Base-by-base conservation (phyloP, 2,113 vertebrate genomes). In the Chaenocephalus aceratus region DNA sequence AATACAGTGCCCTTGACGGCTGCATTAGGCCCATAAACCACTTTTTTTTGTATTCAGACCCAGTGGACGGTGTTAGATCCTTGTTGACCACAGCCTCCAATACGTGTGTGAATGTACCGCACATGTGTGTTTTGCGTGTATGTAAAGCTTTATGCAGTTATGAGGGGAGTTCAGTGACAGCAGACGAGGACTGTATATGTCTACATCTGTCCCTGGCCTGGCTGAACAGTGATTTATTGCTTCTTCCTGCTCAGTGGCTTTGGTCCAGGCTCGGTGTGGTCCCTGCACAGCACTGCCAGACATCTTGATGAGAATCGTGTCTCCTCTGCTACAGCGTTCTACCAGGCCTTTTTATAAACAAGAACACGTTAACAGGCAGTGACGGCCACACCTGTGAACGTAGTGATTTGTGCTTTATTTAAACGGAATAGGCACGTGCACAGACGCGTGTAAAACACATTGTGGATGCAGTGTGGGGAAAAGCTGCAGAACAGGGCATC, bases 1-100 rank as follows among this genome's bases (percentile, higher is more conserved):
- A 70, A 65, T 54, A 82, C 89, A 81, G 85, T 87, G 78, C 77
- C 90, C 86, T 87, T 90, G 89, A 89, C 84, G 49, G 90, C 85
- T 92, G 78, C 86, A 88, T 88, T 86, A 89, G 81, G 64, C 59
- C 74, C 72, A 73, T 88, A 85, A 89, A 90, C 51, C 61, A 79
- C 77, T 41, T 77, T 84, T 84, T 84, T 8, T 41, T 72, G 53
- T 77, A 45, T 82, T 80, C 34, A 18, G 49, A 53, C 60, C 79
- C 71, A 70, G 15, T 67, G 62, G 83, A 66, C 21, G 2, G 34
- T 61, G 64, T 23, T 60, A 52, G 69, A 58, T 76, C 60, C 64
- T 63, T 36, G 69, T 77, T 86, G 80, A 86, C 77, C 67, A 65
- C 53, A 73, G 64, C 16, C 12, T 74, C 58, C 9, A 49, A 23